Conservation (phyloP, 2,113 vertebrate genomes). For the Sander lucioperca region DNA sequence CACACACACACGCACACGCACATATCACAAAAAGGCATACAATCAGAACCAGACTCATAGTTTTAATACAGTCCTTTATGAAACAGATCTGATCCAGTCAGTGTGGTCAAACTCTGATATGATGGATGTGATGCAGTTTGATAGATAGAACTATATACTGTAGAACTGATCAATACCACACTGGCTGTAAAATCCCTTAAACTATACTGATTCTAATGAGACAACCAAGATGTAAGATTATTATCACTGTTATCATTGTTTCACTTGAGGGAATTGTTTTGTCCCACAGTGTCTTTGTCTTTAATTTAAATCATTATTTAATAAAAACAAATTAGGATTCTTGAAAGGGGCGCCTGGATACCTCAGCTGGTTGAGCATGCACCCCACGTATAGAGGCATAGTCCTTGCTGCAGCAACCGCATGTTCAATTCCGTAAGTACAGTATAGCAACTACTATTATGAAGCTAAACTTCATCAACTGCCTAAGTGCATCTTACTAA, state of each 20-base stretch:
- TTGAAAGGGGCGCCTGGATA: too few species aligned
- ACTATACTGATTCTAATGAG: not conserved
- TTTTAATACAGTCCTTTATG: not conserved
- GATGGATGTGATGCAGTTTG: not conserved
- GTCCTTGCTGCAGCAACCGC: too few species aligned
- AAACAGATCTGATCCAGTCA: not conserved
- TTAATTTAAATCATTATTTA: too few species aligned
- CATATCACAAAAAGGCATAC: conserved; percentile 2
- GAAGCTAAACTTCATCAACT: too few species aligned
- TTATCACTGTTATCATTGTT: not conserved
- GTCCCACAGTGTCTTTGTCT: too few species aligned
- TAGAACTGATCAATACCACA: not conserved
- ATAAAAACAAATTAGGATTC: too few species aligned
- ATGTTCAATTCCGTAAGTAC: too few species aligned
- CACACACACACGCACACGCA: conserved; percentile 1
- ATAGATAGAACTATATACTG: not conserved
- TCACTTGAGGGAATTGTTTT: not conserved
- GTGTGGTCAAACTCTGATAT: not conserved
- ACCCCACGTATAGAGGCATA: too few species aligned
- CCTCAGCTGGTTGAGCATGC: too few species aligned
- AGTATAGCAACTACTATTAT: too few species aligned
- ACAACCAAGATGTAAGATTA: not conserved
- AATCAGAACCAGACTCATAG: not conserved
- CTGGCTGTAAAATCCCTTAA: not conserved
- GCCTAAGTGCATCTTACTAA: too few species aligned